Base-by-base conservation (phyloP, 2,797 vertebrate genomes). In the Harpagifer antarcticus region DNA sequence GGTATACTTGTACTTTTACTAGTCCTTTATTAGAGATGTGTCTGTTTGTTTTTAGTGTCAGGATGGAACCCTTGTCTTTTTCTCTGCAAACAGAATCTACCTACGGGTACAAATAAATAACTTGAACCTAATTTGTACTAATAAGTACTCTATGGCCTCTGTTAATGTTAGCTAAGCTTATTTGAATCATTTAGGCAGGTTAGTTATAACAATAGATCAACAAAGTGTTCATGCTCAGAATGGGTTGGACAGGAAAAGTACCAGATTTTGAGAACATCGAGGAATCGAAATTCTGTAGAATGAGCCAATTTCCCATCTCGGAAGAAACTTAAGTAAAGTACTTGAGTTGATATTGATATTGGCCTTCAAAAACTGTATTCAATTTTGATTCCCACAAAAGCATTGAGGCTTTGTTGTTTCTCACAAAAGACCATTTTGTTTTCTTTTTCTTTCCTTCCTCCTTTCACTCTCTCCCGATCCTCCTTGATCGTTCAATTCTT, bases 401-500 rank as follows among this genome's bases (percentile, higher is more conserved):
- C 19, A 2, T 12, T 62, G 65, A 83, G 75, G 56, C 77, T 55
- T 71, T 17, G 45, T 52, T 75, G 56, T 33, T 53, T n/a, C 68
- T 83, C 53, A 79, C 52, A 64, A 79, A 87, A 85, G 62, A 50
- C 66, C 60, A 50, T 78, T 73, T 84, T 67, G 59, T 72, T 59
- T 77, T 59, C 45, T 64, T 54, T 44, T 72, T 70, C 45, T 72
- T 50, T 60, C 1, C 67, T 52, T 70, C 61, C 40, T 75, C 54
- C 5, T 74, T 79, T 74, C 60, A 54, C 83, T 79, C 64, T 78
- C 27, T 57, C 15, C 50, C 45, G 5, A 61, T 15, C 77, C 52
- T 72, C 45, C 61, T 65, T 62, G 47, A 84, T 83, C 66, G 61
- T 53, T 81, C 73, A 71, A 27, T 86, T 67, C 66, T 71, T 84